These are phyloP conservation scores for Ligdia adustata DNA, from an alignment of 2,888 invertebrate genomes.

Conservation along the genomic window DNA sequence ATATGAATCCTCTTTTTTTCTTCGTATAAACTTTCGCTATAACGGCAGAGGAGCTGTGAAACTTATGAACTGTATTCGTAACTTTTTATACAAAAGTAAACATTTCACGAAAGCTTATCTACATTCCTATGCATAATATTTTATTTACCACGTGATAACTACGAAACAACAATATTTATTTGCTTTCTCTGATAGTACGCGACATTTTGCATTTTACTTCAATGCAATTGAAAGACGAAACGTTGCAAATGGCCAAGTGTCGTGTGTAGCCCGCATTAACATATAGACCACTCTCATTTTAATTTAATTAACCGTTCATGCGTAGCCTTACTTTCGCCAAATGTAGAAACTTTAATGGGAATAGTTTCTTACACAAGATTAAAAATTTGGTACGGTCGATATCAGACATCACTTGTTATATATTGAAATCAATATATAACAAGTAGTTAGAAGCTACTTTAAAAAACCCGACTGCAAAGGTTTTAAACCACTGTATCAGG, in stretches of 20 bases:
- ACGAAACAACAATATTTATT: slow-evolving; percentile 22
- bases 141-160: slow-evolving; percentile 10
- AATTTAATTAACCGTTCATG: slow-evolving; percentile 63
- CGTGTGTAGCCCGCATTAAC: slow-evolving; percentile 57
- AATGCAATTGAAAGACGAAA: slow-evolving; percentile 35
- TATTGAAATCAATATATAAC: no score
- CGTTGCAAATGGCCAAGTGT: slow-evolving; percentile 48
- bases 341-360: slow-evolving; percentile 46
- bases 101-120: no score
- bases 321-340: slow-evolving; percentile 58
- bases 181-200: slow-evolving; percentile 25
- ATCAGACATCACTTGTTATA: no score
- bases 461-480: no score
- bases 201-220: slow-evolving; percentile 27
- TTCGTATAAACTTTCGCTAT: slow-evolving; percentile 1
- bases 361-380: slow-evolving; percentile 42
- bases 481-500: no score
- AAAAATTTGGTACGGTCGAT: slow-evolving; percentile 38
- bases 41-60: no score
- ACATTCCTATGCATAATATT: no score
- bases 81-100: no score
- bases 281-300: slow-evolving; percentile 51
- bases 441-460: no score
- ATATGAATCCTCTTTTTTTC: slow-evolving; percentile 4
- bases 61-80: not conserved